Conservation (phyloP, 1,140 invertebrate genomes). For the Lordiphosa mommai region DNA sequence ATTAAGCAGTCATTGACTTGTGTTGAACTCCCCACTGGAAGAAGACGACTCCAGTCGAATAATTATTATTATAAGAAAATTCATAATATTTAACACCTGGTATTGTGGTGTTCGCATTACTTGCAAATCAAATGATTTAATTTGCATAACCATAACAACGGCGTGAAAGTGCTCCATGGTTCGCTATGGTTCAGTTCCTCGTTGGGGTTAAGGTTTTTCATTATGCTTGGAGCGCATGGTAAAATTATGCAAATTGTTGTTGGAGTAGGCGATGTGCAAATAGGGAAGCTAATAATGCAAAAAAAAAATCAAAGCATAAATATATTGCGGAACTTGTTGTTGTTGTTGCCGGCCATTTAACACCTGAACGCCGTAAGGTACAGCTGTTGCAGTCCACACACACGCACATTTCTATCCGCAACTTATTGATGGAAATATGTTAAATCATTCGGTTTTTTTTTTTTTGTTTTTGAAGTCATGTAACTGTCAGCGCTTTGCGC, state of each 20-base stretch:
- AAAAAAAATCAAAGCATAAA: constrained; percentile 50
- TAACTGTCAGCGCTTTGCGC: constrained; percentile 65
- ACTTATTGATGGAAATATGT: constrained; percentile 72
- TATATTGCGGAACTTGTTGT: constrained; percentile 61
- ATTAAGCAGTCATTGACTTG: constrained; percentile 76
- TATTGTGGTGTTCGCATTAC: constrained; percentile 34
- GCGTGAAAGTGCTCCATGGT: constrained; percentile 60
- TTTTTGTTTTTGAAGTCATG: constrained; percentile 48
- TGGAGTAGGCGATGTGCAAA: constrained; percentile 36
- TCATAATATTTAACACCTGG: constrained; percentile 51
- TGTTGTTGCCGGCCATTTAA: constrained; percentile 45
- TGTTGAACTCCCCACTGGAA: background rate
- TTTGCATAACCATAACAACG: constrained; percentile 58
- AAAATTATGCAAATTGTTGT: constrained; percentile 60
- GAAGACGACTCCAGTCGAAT: background rate
- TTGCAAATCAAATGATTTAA: constrained; percentile 69
- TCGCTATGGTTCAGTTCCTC: constrained; percentile 64
- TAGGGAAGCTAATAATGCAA: constrained; percentile 72
- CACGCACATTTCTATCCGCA: constrained; percentile 41
- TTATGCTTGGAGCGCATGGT: constrained; percentile 38
- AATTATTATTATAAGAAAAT: constrained; percentile 8
- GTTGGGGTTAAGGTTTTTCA: constrained; percentile 73
- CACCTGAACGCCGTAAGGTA: constrained; percentile 53
- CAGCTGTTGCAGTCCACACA: constrained; percentile 23
- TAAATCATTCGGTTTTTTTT: constrained; percentile 44